phyloP scores from a whole-genome alignment of 2,888 invertebrate genomes.

The Apodemia duryi region DNA sequence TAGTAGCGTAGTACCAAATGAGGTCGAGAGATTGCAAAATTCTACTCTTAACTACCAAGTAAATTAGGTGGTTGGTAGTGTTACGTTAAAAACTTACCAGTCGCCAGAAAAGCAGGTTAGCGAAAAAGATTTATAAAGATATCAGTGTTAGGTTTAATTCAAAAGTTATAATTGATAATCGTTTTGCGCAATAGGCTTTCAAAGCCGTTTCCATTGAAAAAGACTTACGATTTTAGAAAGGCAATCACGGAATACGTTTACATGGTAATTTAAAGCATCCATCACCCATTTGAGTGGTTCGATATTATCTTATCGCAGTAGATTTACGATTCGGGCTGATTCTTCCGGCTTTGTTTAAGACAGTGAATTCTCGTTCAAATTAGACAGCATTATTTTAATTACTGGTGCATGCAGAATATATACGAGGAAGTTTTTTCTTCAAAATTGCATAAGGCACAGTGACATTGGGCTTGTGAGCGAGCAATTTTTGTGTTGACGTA shows the following conservation, averaged over 20 bases:
- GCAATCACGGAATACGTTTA: constrained; percentile 18
- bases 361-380: neutral
- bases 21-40: too few species aligned
- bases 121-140: too few species aligned
- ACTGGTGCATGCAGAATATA: neutral
- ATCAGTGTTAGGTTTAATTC: too few species aligned
- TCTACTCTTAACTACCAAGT: too few species aligned
- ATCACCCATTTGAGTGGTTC: constrained; percentile 11
- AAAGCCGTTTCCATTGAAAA: constrained; percentile 1
- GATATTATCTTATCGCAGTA: neutral
- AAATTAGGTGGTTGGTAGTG: too few species aligned
- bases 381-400: neutral
- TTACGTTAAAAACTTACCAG: too few species aligned
- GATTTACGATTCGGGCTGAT: constrained; percentile 9
- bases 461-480: too few species aligned
- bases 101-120: too few species aligned
- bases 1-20: too few species aligned
- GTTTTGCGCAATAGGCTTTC: neutral
- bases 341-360: constrained; percentile 10
- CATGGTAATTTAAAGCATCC: constrained; percentile 17
- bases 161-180: neutral
- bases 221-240: constrained; percentile 16
- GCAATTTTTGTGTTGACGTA: too few species aligned
- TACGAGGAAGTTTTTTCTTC: too few species aligned
- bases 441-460: too few species aligned